A percentile compares a stretch with the other conserved stretches of the same genome.
phyloP scores from a whole-genome alignment of 2,113 vertebrate genomes.

The Orientallactaga bullata region DNA sequence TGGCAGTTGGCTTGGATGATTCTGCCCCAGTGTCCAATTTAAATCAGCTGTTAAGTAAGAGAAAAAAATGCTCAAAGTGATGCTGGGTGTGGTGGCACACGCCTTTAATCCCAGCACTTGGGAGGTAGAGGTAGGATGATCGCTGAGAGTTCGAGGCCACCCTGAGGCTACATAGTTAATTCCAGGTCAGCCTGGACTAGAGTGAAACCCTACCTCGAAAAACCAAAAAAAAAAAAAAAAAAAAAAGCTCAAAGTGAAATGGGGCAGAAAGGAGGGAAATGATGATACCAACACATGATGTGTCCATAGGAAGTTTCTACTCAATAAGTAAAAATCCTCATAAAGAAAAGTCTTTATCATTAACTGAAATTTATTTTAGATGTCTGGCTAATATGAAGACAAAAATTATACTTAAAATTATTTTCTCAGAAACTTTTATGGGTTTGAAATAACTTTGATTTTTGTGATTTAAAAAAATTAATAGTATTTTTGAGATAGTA shows the following conservation, averaged over 20 bases:
- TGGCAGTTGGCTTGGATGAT: conserved; percentile 43
- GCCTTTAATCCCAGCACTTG: no score
- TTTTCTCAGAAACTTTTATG: conserved; percentile 32
- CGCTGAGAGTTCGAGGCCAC: no score
- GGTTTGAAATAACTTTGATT: conserved; percentile 45
- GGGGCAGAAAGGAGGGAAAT: no score
- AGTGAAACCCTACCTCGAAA: no score
- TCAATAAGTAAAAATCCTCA: neutral
- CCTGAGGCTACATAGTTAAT: no score
- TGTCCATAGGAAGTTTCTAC: neutral
- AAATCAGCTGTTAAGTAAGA: conserved; percentile 53
- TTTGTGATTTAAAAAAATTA: neutral
- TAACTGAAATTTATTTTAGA: conserved; percentile 47
- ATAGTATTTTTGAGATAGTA: conserved; percentile 8
- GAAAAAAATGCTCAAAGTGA: conserved; percentile 5
- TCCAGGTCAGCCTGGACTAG: no score
- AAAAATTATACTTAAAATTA: conserved; percentile 56
- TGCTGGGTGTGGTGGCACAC: no score
- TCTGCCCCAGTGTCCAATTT: conserved; percentile 27
- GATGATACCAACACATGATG: no score
- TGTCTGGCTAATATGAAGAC: conserved; percentile 51
- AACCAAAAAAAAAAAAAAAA: no score
- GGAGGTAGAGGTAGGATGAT: no score
- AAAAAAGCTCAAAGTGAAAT: no score
- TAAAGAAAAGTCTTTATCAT: conserved; percentile 39